Conservation (phyloP, 2,113 vertebrate genomes). For the Sinocyclocheilus anophthalmus region DNA sequence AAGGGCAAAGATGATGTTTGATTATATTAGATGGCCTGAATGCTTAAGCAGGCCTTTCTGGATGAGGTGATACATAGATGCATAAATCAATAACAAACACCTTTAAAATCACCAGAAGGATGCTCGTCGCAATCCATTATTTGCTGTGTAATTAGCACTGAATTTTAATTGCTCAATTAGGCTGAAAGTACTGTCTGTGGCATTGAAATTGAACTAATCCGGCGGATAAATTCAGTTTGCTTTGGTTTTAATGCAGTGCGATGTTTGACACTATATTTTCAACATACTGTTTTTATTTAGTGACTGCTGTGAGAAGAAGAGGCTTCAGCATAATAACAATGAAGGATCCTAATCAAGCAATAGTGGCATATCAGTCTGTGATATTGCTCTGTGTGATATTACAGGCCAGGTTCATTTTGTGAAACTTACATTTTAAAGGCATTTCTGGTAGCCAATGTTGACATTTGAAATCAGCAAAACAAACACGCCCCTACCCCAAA, state of each 20-base stretch:
- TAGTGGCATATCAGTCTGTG: neutral
- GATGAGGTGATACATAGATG: neutral
- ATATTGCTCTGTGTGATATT: neutral
- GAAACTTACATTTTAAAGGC: neutral
- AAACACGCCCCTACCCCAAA: too few relatives aligned
- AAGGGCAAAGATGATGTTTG: neutral
- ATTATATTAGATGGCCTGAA: neutral
- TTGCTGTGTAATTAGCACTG: conserved; percentile 49
- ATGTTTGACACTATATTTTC: neutral
- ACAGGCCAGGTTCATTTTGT: neutral
- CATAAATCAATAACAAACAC: conserved; percentile 43
- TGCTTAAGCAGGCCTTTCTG: neutral
- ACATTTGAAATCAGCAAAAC: too few relatives aligned
- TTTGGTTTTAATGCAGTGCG: conserved; percentile 1
- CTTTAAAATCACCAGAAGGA: conserved; percentile 49
- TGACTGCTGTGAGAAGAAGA: neutral
- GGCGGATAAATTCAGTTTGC: neutral
- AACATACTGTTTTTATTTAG: neutral
- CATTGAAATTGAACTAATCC: conserved; percentile 15
- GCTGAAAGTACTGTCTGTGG: neutral
- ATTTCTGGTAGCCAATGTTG: too few relatives aligned
- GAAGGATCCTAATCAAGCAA: neutral
- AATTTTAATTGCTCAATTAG: conserved; percentile 43
- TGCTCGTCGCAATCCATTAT: conserved; percentile 41
- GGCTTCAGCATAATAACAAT: neutral